Evolutionary conservation across 1,140 invertebrate genomes (phyloP).

Genomic region (Eciton burchellii): DNA sequence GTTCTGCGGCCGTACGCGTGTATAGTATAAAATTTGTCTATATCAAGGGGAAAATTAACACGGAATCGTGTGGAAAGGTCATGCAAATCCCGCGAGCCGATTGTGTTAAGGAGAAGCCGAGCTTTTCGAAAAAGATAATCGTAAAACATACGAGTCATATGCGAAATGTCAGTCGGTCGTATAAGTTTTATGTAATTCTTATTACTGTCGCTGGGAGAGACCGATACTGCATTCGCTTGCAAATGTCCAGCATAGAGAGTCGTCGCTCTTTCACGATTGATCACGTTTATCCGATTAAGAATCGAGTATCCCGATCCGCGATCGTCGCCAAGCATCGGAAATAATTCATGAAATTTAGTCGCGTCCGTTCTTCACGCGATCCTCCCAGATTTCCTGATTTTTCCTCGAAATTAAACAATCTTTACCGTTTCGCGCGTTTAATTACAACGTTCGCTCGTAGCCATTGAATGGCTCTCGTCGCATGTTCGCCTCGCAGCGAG

Average conservation of each 20-base stretch:
- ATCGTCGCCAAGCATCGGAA: too few species aligned
- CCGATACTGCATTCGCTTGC: not conserved
- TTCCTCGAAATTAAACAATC: too few species aligned
- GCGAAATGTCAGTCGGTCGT: not conserved
- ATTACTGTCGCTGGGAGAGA: not conserved
- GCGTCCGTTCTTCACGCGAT: not conserved
- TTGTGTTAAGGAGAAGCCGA: not conserved
- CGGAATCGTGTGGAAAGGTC: not conserved
- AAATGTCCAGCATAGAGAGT: not conserved
- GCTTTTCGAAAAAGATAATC: not conserved
- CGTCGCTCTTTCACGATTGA: not conserved
- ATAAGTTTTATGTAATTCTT: not conserved
- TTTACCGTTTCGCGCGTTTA: not conserved
- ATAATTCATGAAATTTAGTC: not conserved
- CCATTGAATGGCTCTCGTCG: conserved; percentile 38
- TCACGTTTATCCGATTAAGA: not conserved
- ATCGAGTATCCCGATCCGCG: not conserved
- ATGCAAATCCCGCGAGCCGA: not conserved
- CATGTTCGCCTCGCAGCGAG: not conserved
- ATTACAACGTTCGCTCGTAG: conserved; percentile 37
- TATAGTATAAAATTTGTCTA: too few species aligned
- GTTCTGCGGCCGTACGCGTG: too few species aligned
- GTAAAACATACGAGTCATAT: not conserved
- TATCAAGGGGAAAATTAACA: too few species aligned
- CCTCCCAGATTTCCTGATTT: too few species aligned